A percentile compares a stretch with the other conserved stretches of the same genome.
These are phyloP conservation scores for Neosilurus mollespiculum DNA, from an alignment of 2,797 vertebrate genomes.

Conservation along the genomic window DNA sequence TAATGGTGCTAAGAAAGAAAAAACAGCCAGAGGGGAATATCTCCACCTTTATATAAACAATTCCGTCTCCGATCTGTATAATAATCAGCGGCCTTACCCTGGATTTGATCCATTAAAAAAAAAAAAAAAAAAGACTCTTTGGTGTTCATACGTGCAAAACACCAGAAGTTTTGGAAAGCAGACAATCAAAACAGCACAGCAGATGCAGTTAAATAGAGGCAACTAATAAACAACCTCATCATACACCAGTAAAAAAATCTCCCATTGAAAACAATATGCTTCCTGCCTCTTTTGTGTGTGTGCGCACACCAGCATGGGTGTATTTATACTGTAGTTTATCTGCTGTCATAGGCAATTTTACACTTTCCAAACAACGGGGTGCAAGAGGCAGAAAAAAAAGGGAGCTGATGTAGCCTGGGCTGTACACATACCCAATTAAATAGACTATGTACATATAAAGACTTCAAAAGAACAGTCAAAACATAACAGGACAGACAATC, in stretches of 20 bases:
- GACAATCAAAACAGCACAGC: neutral
- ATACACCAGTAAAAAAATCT: conserved; percentile 38
- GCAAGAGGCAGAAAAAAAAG: neutral
- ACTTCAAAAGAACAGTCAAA: neutral
- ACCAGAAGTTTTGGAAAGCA: neutral
- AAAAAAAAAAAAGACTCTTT: neutral
- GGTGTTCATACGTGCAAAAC: neutral
- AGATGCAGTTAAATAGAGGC: neutral
- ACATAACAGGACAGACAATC: neutral
- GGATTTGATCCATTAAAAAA: neutral
- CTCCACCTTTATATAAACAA: neutral
- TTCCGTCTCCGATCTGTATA: neutral
- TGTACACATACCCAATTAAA: neutral
- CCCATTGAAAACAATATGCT: conserved; percentile 41
- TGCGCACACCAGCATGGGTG: neutral
- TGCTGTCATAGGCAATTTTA: conserved; percentile 20
- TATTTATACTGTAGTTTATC: conserved; percentile 24
- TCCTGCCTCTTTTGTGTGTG: conserved; percentile 32
- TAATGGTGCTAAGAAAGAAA: neutral
- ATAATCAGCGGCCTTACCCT: conserved; percentile 21
- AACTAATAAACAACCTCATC: conserved; percentile 32
- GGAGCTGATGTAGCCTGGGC: neutral
- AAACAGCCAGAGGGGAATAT: neutral
- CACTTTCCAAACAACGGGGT: conserved; percentile 3
- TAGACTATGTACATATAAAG: neutral